These are phyloP conservation scores for Harpegnathos saltator DNA, from an alignment of 1,140 invertebrate species.

Conservation along the genomic window DNA sequence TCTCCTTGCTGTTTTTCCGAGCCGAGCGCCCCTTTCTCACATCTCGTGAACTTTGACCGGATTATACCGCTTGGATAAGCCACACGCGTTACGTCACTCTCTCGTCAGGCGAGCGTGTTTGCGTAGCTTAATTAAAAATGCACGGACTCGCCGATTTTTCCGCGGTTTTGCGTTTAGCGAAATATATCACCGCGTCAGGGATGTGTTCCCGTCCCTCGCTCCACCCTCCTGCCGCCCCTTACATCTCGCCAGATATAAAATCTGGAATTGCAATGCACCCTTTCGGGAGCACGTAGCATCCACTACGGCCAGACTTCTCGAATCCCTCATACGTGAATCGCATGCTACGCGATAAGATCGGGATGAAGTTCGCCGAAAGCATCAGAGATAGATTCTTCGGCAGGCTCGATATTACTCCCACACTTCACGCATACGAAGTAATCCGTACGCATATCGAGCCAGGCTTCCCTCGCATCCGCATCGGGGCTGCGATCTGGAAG, in stretches of 20 bases:
- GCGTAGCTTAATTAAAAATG: no score
- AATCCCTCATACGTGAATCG: slow-evolving; percentile 60
- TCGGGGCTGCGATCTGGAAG: no score
- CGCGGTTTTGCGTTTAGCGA: background rate
- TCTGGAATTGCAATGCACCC: slow-evolving; percentile 42
- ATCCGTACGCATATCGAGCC: slow-evolving; percentile 55
- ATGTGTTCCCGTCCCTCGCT: background rate
- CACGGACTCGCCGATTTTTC: no score
- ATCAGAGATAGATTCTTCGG: slow-evolving; percentile 45
- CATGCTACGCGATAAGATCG: slow-evolving; percentile 43
- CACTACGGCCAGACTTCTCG: slow-evolving; percentile 25
- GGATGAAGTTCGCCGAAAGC: slow-evolving; percentile 43
- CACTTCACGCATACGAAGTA: slow-evolving; percentile 57
- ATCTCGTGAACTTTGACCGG: no score
- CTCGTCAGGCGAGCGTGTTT: no score
- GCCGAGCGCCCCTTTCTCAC: no score
- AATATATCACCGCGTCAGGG: background rate
- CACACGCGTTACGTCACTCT: no score
- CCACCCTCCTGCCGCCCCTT: slow-evolving; percentile 1
- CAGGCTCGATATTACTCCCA: slow-evolving; percentile 47
- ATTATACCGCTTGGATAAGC: no score
- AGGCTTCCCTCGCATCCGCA: slow-evolving; percentile 38
- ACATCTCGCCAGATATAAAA: slow-evolving; percentile 39
- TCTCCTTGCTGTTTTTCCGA: no score
- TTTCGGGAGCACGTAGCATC: slow-evolving; percentile 53